A percentile compares a stretch with the other conserved stretches of the same genome.
phyloP scores from a whole-genome alignment of 2,888 invertebrate species.

The Xestoiulus laeticollis region DNA sequence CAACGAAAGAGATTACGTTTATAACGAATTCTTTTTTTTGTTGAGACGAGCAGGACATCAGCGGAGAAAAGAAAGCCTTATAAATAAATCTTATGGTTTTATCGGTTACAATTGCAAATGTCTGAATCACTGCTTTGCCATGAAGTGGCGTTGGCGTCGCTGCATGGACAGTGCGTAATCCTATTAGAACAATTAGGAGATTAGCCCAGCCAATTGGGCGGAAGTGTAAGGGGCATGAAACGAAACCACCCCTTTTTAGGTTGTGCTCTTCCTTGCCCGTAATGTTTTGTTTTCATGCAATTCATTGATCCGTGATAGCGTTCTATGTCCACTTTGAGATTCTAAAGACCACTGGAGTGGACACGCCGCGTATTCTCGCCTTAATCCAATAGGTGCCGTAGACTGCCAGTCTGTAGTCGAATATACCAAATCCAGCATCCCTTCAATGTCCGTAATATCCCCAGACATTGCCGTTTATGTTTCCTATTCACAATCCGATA shows the following conservation, averaged over 20 bases:
- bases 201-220: slow-evolving; percentile 15
- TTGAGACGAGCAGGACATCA: neutral
- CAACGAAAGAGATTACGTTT: neutral
- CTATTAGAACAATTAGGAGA: slow-evolving; percentile 19
- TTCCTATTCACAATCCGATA: too few relatives aligned
- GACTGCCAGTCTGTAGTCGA: neutral
- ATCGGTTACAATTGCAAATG: slow-evolving; percentile 4
- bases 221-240: neutral
- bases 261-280: neutral
- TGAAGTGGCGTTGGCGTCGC: slow-evolving; percentile 14
- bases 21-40: neutral
- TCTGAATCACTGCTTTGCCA: slow-evolving; percentile 16
- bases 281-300: slow-evolving; percentile 3
- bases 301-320: neutral
- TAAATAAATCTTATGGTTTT: neutral
- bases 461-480: too few relatives aligned
- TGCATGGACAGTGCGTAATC: neutral
- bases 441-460: too few relatives aligned
- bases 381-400: neutral
- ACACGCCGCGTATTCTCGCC: neutral
- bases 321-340: neutral
- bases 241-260: neutral
- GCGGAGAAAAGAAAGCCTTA: neutral
- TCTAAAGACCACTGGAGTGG: neutral
- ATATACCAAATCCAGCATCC: too few relatives aligned